Evolutionary conservation across 1,140 invertebrate genomes (phyloP).

Genomic region (Macrobrachium rosenbergii): DNA sequence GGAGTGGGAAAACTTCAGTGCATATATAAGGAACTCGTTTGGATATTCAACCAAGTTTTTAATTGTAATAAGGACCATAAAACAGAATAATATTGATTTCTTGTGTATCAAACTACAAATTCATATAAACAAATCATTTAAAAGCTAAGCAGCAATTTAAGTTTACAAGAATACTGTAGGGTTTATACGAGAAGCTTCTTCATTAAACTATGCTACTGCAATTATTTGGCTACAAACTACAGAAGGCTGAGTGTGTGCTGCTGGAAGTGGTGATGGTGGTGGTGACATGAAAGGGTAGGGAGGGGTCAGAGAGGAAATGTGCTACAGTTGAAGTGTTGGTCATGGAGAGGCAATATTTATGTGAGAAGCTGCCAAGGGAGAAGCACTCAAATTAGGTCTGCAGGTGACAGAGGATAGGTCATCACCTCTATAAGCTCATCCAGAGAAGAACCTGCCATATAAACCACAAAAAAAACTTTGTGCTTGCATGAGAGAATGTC

Average conservation of each 20-base stretch:
- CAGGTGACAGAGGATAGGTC: too few relatives aligned
- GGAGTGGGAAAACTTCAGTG: too few relatives aligned
- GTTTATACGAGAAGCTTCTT: conserved; percentile 18
- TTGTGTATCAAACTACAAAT: conserved; percentile 7
- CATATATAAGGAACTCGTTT: too few relatives aligned
- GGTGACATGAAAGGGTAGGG: neutral
- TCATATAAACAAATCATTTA: conserved; percentile 11
- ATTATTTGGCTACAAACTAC: conserved; percentile 43
- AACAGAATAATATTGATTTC: too few relatives aligned
- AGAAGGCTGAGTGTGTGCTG: conserved; percentile 26
- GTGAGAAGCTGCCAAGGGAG: conserved; percentile 11
- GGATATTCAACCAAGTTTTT: too few relatives aligned
- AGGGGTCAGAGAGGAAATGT: too few relatives aligned
- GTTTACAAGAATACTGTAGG: conserved; percentile 2
- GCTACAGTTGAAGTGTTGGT: neutral
- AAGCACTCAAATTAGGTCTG: too few relatives aligned
- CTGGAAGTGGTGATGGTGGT: neutral
- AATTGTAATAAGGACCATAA: too few relatives aligned
- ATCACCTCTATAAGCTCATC: too few relatives aligned
- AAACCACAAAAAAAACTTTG: too few relatives aligned
- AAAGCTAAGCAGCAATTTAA: conserved; percentile 25
- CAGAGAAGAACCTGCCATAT: too few relatives aligned
- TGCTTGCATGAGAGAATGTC: too few relatives aligned
- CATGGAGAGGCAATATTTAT: neutral
- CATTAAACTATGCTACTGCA: conserved; percentile 28